A percentile compares a stretch with the other conserved stretches of the same genome.
These are phyloP conservation scores for Gila orcuttii DNA, from an alignment of 2,113 vertebrate species.

Conservation along the genomic window DNA sequence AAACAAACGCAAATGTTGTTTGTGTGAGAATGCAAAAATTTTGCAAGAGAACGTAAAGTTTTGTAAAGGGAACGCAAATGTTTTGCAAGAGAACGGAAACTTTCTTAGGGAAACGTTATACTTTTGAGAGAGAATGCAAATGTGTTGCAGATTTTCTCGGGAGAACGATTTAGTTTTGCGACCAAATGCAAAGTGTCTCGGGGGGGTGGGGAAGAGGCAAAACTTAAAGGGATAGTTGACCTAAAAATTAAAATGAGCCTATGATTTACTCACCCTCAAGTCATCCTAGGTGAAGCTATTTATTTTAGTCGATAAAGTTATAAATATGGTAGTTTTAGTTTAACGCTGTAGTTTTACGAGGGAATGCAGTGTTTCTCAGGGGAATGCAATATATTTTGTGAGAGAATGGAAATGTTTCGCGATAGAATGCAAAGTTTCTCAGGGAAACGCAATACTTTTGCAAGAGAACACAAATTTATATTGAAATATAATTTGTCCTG, in stretches of 20 bases:
- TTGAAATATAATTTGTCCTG: background rate
- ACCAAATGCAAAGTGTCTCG: background rate
- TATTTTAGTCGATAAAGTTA: too few species aligned
- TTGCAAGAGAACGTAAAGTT: background rate
- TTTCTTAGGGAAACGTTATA: too few species aligned
- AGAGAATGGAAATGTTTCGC: background rate
- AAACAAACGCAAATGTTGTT: background rate
- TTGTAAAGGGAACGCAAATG: background rate
- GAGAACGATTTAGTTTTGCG: background rate
- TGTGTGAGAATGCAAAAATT: background rate
- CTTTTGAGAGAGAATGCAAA: background rate
- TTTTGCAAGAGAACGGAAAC: background rate
- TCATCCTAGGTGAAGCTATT: too few species aligned
- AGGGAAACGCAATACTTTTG: background rate
- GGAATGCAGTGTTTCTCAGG: too few species aligned
- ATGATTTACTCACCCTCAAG: too few species aligned
- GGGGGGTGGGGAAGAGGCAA: too few species aligned
- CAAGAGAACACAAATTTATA: background rate
- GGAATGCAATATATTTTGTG: too few species aligned
- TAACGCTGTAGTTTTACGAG: background rate
- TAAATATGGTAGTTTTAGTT: background rate
- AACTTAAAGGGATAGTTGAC: too few species aligned
- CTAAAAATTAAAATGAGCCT: too few species aligned
- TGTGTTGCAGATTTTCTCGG: too few species aligned
- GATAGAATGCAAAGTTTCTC: background rate